Conservation (phyloP, 1,140 invertebrate species). For the Phthorimaea operculella region DNA sequence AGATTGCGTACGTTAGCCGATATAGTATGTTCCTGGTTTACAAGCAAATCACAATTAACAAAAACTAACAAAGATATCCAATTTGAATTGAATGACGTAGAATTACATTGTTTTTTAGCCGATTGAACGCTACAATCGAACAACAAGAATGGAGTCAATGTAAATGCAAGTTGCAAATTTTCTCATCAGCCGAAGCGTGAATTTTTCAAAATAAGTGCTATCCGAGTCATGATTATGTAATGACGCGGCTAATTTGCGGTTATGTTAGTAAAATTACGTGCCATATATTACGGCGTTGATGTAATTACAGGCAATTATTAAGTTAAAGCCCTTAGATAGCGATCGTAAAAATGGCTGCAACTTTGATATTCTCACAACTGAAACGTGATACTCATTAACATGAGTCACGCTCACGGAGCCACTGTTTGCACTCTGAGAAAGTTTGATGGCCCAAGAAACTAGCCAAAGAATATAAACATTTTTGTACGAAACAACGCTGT, state of each 20-base stretch:
- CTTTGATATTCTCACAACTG: conserved; percentile 20
- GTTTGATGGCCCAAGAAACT: neutral
- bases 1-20: no score
- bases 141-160: conserved; percentile 9
- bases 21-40: no score
- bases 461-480: no score
- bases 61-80: no score
- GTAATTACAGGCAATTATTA: conserved; percentile 36
- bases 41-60: no score
- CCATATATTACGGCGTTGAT: conserved; percentile 19
- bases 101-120: no score
- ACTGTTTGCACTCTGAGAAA: neutral
- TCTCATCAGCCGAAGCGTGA: conserved; percentile 20
- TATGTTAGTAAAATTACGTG: conserved; percentile 19
- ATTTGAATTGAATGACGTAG: no score
- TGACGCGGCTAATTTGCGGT: conserved; percentile 20
- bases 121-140: no score
- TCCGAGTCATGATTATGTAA: conserved; percentile 19
- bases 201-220: conserved; percentile 12
- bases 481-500: no score
- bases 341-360: conserved; percentile 35
- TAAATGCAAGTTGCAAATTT: conserved; percentile 25
- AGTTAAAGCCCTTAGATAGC: conserved; percentile 36
- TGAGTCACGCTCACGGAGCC: conserved; percentile 18
- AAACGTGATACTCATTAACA: conserved; percentile 9